These are phyloP conservation scores for Marmota monax DNA, from an alignment of 2,113 vertebrate genomes.

Conservation along the genomic window DNA sequence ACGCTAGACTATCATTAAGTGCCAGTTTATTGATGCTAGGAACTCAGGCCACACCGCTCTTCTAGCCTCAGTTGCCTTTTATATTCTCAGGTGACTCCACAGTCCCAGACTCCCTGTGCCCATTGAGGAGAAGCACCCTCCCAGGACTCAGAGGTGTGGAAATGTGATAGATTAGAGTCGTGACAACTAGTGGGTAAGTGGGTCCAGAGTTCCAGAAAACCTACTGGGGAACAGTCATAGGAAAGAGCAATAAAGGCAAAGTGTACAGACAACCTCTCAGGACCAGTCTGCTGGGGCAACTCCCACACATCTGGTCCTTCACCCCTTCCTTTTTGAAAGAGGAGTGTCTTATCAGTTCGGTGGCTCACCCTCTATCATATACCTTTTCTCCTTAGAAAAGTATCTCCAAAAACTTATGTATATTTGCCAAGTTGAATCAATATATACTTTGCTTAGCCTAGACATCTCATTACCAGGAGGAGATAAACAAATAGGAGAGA, in stretches of 20 bases:
- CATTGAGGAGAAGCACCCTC: not conserved
- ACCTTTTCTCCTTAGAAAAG: not conserved
- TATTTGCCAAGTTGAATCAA: conserved; percentile 31
- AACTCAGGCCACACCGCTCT: not conserved
- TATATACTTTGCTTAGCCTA: not conserved
- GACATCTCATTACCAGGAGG: conserved; percentile 33
- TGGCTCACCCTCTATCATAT: too few relatives aligned
- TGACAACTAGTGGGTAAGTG: not conserved
- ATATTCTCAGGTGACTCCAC: not conserved
- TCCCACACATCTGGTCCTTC: not conserved
- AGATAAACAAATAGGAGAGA: conserved; percentile 34
- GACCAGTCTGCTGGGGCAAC: not conserved
- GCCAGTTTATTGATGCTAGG: not conserved
- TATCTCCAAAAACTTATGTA: not conserved
- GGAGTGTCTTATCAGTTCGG: too few relatives aligned
- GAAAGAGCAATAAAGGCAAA: not conserved
- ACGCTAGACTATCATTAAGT: not conserved
- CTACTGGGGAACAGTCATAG: not conserved
- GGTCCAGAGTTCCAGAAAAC: not conserved
- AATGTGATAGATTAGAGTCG: not conserved
- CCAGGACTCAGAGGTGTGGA: not conserved
- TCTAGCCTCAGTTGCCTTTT: not conserved
- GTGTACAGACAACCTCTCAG: not conserved
- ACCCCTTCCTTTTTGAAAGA: not conserved
- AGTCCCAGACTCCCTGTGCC: not conserved